Conservation (phyloP, 2,113 vertebrate genomes). For the Alexandromys fortis region DNA sequence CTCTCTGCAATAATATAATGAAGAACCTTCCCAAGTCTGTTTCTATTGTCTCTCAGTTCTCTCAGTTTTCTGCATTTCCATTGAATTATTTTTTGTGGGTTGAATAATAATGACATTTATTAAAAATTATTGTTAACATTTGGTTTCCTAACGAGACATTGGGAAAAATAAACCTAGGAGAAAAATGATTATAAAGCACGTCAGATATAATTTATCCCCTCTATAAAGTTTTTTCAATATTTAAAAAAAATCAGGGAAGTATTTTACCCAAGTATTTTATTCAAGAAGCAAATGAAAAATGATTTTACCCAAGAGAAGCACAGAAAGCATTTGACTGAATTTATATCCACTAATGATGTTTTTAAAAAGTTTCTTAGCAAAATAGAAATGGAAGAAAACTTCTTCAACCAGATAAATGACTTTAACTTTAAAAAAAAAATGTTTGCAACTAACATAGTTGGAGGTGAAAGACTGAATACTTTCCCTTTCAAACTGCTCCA, state of each 20-base stretch:
- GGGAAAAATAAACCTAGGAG: background rate
- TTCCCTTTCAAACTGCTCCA: background rate
- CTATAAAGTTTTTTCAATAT: background rate
- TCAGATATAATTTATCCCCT: background rate
- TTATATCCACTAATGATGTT: background rate
- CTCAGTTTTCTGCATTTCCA: constrained; percentile 32
- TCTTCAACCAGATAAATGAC: background rate
- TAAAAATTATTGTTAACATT: background rate
- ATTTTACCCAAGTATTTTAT: background rate
- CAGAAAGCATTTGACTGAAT: constrained; percentile 13
- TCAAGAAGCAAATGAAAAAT: background rate
- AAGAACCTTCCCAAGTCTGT: background rate
- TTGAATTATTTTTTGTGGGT: constrained; percentile 11
- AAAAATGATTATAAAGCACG: background rate
- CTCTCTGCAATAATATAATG: background rate
- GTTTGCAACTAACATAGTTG: background rate
- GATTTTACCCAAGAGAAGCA: background rate
- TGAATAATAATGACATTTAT: background rate
- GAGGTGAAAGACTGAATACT: background rate
- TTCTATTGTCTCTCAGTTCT: background rate
- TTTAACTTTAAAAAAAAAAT: background rate
- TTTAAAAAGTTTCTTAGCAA: background rate
- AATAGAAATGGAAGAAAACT: background rate
- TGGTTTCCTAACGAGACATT: background rate
- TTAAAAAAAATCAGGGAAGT: background rate